Conservation (phyloP, 2,797 vertebrate genomes). For the Amazonetta brasiliensis region DNA sequence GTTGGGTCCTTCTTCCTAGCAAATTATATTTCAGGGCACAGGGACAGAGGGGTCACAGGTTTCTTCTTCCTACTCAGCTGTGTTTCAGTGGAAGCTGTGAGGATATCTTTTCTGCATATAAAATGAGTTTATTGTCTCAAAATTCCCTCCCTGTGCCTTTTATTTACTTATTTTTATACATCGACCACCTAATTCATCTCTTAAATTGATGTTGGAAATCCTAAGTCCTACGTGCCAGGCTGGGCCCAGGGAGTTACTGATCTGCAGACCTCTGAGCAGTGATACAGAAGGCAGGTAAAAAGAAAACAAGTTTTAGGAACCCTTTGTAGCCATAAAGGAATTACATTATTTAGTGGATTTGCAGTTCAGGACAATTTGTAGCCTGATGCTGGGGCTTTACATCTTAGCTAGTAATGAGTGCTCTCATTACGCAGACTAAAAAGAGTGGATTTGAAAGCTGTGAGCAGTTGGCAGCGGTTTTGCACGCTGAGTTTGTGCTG, state of each 20-base stretch:
- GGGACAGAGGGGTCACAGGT: rapidly evolving
- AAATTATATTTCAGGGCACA: neutral
- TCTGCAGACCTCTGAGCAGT: neutral
- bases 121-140: neutral
- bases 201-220: neutral
- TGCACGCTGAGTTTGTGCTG: neutral
- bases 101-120: neutral
- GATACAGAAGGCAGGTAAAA: neutral
- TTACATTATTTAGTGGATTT: neutral
- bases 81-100: neutral
- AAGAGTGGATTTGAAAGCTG: neutral
- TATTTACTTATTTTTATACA: neutral
- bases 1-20: neutral
- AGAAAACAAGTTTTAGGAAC: neutral
- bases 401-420: neutral
- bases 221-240: neutral
- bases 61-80: neutral
- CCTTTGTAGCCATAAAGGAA: neutral
- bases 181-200: neutral
- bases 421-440: neutral
- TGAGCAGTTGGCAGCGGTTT: neutral
- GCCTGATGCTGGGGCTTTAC: neutral
- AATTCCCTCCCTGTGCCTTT: neutral
- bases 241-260: neutral
- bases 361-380: neutral